Base-by-base conservation (phyloP, 2,113 vertebrate genomes). In the Bagarius yarrelli region DNA sequence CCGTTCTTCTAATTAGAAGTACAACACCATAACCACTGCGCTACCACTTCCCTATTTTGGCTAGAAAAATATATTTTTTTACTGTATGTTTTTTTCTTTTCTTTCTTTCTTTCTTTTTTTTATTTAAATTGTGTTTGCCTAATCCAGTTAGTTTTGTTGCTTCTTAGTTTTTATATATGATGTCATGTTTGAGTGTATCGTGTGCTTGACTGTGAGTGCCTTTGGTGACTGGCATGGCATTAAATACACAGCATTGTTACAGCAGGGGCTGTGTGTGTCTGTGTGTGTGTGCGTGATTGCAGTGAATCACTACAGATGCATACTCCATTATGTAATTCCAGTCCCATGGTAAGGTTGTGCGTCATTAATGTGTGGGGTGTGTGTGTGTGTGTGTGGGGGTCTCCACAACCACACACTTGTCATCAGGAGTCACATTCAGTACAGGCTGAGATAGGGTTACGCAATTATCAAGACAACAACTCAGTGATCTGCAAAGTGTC, bases 241-340 rank as follows among this genome's bases (percentile, higher is more conserved):
- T 73, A 72, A 72, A 71, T 47, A 25, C 36, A 57, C 44, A 64
- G 61, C 56, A 53, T 75, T 82, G 69, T 80, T 23, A 27, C 47
- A 66, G 80, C 18, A 32, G 53, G 60, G 69, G 44, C 44, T 40
- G 44, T 76, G 55, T 76, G 61, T 76, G 40, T 36, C 9, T 8
- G 44, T 44, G 44, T 80, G 63, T 80, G 52, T 63, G 64, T 55
- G 64, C 36, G 44, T 36, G 30, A 36, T 34, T 74, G 53, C 47
- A 36, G 61, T 84, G 85, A 83, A 74, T 86, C 85, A 86, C 78
- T 81, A 67, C 83, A 83, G 85, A 86, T 81, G 81, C 71, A 57
- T 71, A 66, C 64, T 71, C 63, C 56, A 70, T 57, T 66, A 63
- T 75, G 50, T 78, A 73, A 80, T 74, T 80, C 72, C 60, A 73